Conservation (phyloP, 2,113 vertebrate genomes). For the Redunca redunca region DNA sequence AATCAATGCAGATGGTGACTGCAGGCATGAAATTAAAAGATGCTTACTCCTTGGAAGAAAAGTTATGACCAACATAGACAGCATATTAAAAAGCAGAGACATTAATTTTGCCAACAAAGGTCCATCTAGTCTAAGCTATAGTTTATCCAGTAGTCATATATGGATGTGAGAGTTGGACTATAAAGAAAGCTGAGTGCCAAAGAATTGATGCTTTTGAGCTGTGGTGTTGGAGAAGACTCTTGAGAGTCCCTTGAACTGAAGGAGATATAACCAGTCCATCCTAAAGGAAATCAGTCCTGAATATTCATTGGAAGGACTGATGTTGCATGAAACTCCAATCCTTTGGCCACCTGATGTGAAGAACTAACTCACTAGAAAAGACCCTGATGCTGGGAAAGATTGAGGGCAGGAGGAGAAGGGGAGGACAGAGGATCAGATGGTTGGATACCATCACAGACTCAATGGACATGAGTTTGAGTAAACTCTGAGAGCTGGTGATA, state of each 20-base stretch:
- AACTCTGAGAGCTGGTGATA: background rate
- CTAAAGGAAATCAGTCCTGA: background rate
- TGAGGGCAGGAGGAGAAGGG: background rate
- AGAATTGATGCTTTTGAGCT: background rate
- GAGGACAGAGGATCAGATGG: background rate
- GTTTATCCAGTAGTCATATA: background rate
- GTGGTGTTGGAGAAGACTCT: background rate
- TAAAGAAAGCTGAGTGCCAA: background rate
- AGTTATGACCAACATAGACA: background rate
- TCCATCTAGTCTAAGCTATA: background rate
- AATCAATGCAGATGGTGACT: background rate
- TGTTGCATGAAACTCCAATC: background rate
- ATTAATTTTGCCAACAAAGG: background rate
- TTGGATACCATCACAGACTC: background rate
- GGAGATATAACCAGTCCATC: background rate
- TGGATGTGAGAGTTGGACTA: background rate
- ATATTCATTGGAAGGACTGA: background rate
- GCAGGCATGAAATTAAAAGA: background rate
- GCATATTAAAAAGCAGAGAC: background rate
- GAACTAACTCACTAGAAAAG: background rate
- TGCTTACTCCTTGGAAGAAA: background rate
- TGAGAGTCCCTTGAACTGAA: background rate
- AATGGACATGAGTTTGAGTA: background rate
- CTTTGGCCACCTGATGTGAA: background rate
- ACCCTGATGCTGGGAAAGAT: background rate